phyloP scores from a whole-genome alignment of 2,113 vertebrate genomes.

The Colistium nudipinnis region DNA sequence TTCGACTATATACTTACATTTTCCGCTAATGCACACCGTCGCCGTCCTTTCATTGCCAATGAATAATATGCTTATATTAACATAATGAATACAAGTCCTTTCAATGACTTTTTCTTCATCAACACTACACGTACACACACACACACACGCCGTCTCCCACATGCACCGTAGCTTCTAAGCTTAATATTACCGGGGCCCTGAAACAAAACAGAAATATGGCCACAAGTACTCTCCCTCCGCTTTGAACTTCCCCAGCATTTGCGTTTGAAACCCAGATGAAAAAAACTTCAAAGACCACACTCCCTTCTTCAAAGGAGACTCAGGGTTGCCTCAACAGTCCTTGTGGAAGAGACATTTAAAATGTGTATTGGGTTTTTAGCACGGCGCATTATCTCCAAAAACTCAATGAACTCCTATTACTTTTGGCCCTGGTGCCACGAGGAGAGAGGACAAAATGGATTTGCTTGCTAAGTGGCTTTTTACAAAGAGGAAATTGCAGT shows the following conservation, averaged over 20 bases:
- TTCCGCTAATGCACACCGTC: constrained; percentile 15
- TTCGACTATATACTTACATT: background rate
- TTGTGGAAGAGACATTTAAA: constrained; percentile 70
- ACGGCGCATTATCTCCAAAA: constrained; percentile 75
- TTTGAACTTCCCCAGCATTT: constrained; percentile 80
- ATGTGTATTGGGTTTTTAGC: constrained; percentile 70
- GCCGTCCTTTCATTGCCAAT: constrained; percentile 56
- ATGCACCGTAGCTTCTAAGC: constrained; percentile 9
- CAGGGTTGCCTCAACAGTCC: constrained; percentile 72
- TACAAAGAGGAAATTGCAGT: constrained; percentile 67
- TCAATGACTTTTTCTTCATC: constrained; percentile 55
- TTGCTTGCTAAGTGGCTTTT: constrained; percentile 65
- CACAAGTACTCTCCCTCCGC: constrained; percentile 70
- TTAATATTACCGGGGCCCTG: constrained; percentile 63
- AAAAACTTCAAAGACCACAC: constrained; percentile 80
- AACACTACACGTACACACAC: constrained; percentile 23
- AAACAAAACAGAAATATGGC: constrained; percentile 77
- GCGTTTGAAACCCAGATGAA: constrained; percentile 77
- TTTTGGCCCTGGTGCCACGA: constrained; percentile 54
- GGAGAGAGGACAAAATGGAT: constrained; percentile 64
- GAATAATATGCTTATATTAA: too few species aligned
- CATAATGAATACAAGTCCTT: constrained; percentile 65
- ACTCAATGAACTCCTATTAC: constrained; percentile 68
- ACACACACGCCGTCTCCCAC: constrained; percentile 21
- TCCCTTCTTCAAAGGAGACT: constrained; percentile 79